These are phyloP conservation scores for Xylocampa areola DNA, from an alignment of 2,888 invertebrate genomes.

Conservation along the genomic window DNA sequence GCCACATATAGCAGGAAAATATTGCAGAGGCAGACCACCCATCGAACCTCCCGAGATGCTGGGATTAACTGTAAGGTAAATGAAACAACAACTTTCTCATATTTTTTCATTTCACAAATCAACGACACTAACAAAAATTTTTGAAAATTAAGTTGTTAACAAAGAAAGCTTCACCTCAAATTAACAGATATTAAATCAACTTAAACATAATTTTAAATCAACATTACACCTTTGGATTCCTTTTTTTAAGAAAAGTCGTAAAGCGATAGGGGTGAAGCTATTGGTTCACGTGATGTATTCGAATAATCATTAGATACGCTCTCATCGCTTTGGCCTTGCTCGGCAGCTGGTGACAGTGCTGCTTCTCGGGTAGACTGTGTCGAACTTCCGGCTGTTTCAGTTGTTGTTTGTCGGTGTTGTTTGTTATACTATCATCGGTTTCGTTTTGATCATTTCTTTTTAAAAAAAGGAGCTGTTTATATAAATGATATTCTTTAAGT, in stretches of 20 bases:
- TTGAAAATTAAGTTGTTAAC: slow-evolving; percentile 22
- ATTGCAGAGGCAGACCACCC: slow-evolving; percentile 27
- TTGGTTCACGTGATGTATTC: slow-evolving; percentile 24
- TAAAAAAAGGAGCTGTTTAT: slow-evolving; percentile 39
- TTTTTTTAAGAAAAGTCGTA: slow-evolving; percentile 14
- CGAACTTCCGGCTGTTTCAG: slow-evolving; percentile 21
- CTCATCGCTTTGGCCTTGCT: slow-evolving; percentile 19
- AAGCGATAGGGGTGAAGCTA: slow-evolving; percentile 18
- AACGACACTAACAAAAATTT: slow-evolving; percentile 24
- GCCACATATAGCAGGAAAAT: slow-evolving; percentile 24
- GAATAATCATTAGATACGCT: slow-evolving; percentile 21
- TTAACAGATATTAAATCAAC: slow-evolving; percentile 21
- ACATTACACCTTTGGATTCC: slow-evolving; percentile 7
- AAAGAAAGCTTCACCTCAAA: slow-evolving; percentile 19
- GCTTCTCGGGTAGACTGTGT: slow-evolving; percentile 26
- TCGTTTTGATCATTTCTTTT: slow-evolving; percentile 21
- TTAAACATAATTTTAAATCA: slow-evolving; percentile 11
- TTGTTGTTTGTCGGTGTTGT: no score
- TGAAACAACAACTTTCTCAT: slow-evolving; percentile 21
- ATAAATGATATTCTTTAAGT: slow-evolving; percentile 39
- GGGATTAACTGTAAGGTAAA: slow-evolving; percentile 21
- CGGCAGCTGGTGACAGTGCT: slow-evolving; percentile 22
- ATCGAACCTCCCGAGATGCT: slow-evolving; percentile 18
- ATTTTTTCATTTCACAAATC: slow-evolving; percentile 25
- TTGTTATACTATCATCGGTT: slow-evolving; percentile 21